Evolutionary conservation across 1,140 invertebrate species (phyloP), one percentile per base, ranked within the genome.

Genomic region (Tribolium madens): DNA sequence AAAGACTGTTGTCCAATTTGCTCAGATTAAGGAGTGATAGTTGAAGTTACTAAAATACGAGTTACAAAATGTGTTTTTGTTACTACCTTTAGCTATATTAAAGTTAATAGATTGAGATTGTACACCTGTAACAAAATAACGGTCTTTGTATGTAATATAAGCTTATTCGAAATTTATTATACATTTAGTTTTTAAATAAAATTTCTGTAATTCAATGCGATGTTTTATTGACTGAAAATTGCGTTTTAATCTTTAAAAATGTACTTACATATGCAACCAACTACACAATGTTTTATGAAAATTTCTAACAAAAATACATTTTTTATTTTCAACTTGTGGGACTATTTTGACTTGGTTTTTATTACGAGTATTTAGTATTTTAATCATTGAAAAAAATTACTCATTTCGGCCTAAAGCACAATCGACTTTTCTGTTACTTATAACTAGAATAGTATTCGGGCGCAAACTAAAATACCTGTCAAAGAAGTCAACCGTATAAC

Each of bases 101-200:
- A 14, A 52, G 50, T 72, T 50, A 72, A 72, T 48, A 64, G 70
- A 26, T 48, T 10, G 18, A 3, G 42, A 50, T 52, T 52, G 46
- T 72, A 72, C 21, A 52, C 70, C 18, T 52, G 46, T 72, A 72
- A 71, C 42, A 71, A 71, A 31, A 71, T 52, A 72, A 72, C 50
- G 50, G 50, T 72, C 70, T 72, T 48, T 72, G 50, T 72, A 72
- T 71, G 69, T 72, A 72, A 72, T 31, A 72, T 72, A 72, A 50
- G 70, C 70, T 72, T 72, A 72, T 72, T 72, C 70, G 50, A 72
- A 72, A 72, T 72, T 72, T 72, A 72, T 72, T 72, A 72, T 72
- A 72, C 46, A 52, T 71, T 72, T 52, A 52, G 46, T 72, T 72
- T 72, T 72, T 52, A 71, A 72, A 72, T 72, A 72, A 72, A 72